Base-by-base conservation (phyloP, 2,797 vertebrate species). In the Sebastiscus tertius region DNA sequence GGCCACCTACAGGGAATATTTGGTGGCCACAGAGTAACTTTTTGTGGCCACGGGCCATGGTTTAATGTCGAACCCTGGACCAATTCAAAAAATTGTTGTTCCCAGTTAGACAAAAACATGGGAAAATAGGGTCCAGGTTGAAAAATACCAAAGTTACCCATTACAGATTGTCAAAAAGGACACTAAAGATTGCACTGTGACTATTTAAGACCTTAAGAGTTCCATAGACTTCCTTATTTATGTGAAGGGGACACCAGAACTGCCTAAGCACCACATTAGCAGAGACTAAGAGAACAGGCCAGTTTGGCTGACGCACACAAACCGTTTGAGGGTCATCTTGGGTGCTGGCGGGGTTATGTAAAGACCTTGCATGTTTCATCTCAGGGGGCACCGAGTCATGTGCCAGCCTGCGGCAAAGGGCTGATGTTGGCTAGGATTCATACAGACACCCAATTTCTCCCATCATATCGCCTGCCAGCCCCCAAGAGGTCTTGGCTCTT, bases 361-460 rank as follows among this genome's bases (percentile, higher is more conserved):
- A 90, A 80, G 79, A 18, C 33, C 31, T 74, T 69, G 64, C 52
- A 56, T 74, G 79, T 77, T 77, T 82, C 16, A 54, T 76, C 81
- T 84, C 46, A 70, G 31, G 75, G 79, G 84, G 60, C 77, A 86
- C 58, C 74, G 24, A 84, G 33, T 81, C 58, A 82, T 81, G 75
- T 81, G 83, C 72, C 71, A 62, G 71, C 31, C 75, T 86, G 76
- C 76, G 49, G 49, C 49, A n/a, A 22, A 64, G 66, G 61, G 79
- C 74, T 80, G 39, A 65, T 77, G 71, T 69, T 87, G 69, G 75
- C 86, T 58, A 8, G 72, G 77, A 92, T 89, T 93, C 87, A 84
- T 85, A 73, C 81, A 85, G 86, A 90, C 89, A 91, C 83, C 68
- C 83, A 90, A 82, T 93, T 92, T 90, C 82, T 82, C 81, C 79